Conservation (phyloP, 2,888 invertebrate species). For the Tanytarsus gracilentus region DNA sequence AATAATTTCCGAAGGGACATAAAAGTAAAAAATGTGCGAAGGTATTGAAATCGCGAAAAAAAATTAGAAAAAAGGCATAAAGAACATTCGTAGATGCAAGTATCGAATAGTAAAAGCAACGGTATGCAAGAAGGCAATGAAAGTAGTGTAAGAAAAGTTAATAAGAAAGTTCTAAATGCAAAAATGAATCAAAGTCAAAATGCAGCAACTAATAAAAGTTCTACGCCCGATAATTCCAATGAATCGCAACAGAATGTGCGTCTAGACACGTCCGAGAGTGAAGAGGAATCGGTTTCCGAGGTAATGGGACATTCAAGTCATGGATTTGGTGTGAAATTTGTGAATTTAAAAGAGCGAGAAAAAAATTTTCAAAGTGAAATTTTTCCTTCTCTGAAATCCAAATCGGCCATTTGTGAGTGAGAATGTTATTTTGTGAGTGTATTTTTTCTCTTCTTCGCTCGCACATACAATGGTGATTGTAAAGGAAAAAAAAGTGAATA, state of each 20-base stretch:
- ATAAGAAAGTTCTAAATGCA: constrained; percentile 16
- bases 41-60: background rate
- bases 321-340: background rate
- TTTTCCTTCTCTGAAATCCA: constrained; percentile 17
- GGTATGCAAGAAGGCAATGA: constrained; percentile 21
- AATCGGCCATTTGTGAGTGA: constrained; percentile 27
- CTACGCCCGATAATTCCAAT: constrained; percentile 7
- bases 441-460: too few species aligned
- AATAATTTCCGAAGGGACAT: too few species aligned
- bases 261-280: constrained; percentile 82
- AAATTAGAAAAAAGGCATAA: background rate
- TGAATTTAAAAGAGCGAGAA: background rate
- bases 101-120: constrained; percentile 12
- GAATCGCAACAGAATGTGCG: constrained; percentile 24
- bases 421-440: constrained; percentile 21
- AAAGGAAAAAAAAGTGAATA: constrained; percentile 3
- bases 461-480: too few species aligned
- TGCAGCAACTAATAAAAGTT: background rate
- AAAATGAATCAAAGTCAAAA: constrained; percentile 27
- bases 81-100: constrained; percentile 16
- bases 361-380: constrained; percentile 9
- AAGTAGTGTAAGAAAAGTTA: constrained; percentile 15
- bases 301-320: constrained; percentile 48
- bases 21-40: too few species aligned
- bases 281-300: constrained; percentile 94